Evolutionary conservation across 2,113 vertebrate genomes (phyloP).

Genomic region (Odobenus rosmarus): DNA sequence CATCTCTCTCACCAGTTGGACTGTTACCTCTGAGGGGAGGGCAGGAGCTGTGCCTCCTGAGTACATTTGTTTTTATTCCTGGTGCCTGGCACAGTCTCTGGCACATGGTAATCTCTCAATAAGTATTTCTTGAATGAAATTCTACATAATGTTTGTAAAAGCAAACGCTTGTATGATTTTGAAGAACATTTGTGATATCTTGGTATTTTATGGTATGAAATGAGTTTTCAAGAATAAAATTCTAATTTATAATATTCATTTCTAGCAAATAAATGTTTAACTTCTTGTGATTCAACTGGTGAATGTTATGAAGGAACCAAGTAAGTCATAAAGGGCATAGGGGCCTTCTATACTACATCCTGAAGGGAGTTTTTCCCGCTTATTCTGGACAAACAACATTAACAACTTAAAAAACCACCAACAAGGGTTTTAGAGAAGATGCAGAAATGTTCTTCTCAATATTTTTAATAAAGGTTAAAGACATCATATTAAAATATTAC

Average conservation of each 20-base stretch:
- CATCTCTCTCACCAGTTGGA: background rate
- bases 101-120: background rate
- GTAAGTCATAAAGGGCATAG: background rate
- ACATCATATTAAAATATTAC: background rate
- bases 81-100: background rate
- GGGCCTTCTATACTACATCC: background rate
- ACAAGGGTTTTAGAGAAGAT: background rate
- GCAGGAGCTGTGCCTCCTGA: background rate
- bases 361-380: background rate
- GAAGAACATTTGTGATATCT: background rate
- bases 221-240: conserved; percentile 24
- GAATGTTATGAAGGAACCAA: background rate
- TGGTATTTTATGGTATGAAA: conserved; percentile 16
- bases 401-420: background rate
- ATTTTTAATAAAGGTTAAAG: conserved; percentile 51
- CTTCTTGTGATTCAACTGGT: background rate
- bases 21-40: background rate
- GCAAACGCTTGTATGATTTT: conserved; percentile 3
- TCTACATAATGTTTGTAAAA: background rate
- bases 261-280: background rate
- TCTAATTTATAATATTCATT: conserved; percentile 18
- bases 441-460: background rate
- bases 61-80: background rate
- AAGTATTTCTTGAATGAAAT: background rate
- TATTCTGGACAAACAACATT: background rate